Evolutionary conservation across 2,888 invertebrate species (phyloP), one percentile per base, ranked within the genome.

Genomic region (Eupithecia pulchellata): DNA sequence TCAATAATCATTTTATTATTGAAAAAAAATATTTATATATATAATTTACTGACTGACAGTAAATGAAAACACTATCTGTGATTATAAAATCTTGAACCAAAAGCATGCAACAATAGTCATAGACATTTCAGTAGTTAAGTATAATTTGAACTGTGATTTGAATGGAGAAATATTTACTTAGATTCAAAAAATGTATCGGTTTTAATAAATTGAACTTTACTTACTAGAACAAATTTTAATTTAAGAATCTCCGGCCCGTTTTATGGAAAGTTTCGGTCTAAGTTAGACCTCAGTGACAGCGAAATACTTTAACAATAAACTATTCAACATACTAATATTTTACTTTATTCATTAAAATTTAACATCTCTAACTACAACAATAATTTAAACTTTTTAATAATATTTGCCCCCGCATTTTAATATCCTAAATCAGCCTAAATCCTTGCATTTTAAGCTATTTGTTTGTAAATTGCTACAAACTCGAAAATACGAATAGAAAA

Each of bases 381-480:
- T 20, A 34, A 34, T 36, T 14, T 25, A 4, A 52, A 52, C 20
- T n/a, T n/a, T n/a, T n/a, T n/a, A 25, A 25, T 4, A 25, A 8
- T 57, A 57, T 17, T 17, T 2, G 57, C 57, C 55, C 63, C 64
- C 64, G 47, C 47, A 14, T 20, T 29, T 57, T 17, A 57, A 17
- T 57, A 57, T 17, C 29, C 29, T 57, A 57, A 57, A 57, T 25
- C 52, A 57, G 6, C 29, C 29, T 57, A 57, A 57, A 57, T 25
- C 52, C 25, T 52, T 52, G 52, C 52, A 25, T 52, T 52, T 11
- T 25, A 57, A 57, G 57, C 57, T n/a, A n/a, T n/a, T n/a, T n/a
- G n/a, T n/a, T n/a, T n/a, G n/a, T n/a, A 57, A 57, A 9, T 20
- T 3, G 9, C 14, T 57, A 55, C 25, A 20, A 4, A 55, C 13